Evolutionary conservation across 2,888 invertebrate species (phyloP), one percentile per base, ranked within the genome.

Genomic region (Agriotes lineatus): DNA sequence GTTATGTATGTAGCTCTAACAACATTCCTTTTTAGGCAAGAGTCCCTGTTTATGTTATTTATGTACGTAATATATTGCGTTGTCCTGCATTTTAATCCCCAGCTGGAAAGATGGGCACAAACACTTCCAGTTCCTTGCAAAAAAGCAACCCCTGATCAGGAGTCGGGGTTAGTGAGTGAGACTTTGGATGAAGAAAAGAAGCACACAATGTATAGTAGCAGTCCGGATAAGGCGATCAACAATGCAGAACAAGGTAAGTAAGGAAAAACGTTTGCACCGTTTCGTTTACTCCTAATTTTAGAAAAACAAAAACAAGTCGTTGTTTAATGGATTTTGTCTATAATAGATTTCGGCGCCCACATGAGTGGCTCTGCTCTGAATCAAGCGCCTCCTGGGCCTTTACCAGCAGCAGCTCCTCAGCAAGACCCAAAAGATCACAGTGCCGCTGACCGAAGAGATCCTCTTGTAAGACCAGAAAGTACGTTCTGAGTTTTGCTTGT

Each of bases 21-120:
- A n/a, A 6, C 10, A 39, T 5, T 50, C 72, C 73, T 9, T 83
- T 82, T 44, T 84, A 94, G 97, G 96, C 90, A 91, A 33, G 97
- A 97, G 85, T 91, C 96, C 0, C 85, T 95, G 19, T 88, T 93
- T 75, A 94, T 97, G 91, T 85, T 97, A 77, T 78, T 93, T 18
- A 93, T 95, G 87, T 98, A 97, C 84, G 89, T 89, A 0, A 87
- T 94, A 25, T 98, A 98, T 85, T 96, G 96, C 83, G 83, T 96
- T 10, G 93, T 91, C 0, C 88, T 97, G 77, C 91, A 92, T 72
- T 96, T 92, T 85, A 97, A 97, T 83, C 84, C 90, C 0, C 83
- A 88, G 7, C 84, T 97, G 74, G 96, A 96, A 83, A 90, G 89
- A 22, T 96, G 95, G 95, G 94, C 95, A 0, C 86, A 93, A 79